Evolutionary conservation across 2,797 vertebrate genomes (phyloP).

Genomic region (Champsocephalus gunnari): DNA sequence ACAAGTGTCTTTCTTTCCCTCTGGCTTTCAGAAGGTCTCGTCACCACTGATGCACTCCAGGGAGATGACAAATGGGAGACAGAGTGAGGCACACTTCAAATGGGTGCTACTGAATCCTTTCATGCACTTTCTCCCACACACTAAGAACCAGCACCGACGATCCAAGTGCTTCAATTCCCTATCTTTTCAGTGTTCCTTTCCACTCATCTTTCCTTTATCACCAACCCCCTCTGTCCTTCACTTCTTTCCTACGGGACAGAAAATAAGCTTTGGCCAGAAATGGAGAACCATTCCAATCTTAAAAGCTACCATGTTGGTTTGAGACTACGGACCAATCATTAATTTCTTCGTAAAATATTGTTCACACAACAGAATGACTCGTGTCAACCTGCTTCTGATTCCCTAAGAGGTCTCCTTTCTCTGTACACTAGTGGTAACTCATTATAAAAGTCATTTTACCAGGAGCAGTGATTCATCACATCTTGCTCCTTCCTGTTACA

Average conservation of each 20-base stretch:
- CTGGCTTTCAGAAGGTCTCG: conserved; percentile 30
- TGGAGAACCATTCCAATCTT: not conserved
- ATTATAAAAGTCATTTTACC: conserved; percentile 39
- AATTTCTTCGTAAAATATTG: conserved; percentile 4
- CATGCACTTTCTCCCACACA: not conserved
- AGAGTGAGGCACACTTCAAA: conserved; percentile 23
- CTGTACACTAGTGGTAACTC: not conserved
- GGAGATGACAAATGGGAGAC: conserved; percentile 34
- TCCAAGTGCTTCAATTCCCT: not conserved
- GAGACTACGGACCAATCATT: not conserved
- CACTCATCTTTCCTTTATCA: not conserved
- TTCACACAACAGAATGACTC: not conserved
- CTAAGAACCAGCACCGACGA: not conserved
- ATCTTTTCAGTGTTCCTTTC: not conserved
- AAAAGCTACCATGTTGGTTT: not conserved
- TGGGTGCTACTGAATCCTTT: not conserved
- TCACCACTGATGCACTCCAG: conserved; percentile 31
- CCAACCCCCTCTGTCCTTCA: not conserved
- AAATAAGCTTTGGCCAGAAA: not conserved
- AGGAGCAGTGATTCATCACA: conserved; percentile 31
- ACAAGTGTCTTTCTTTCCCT: conserved; percentile 26
- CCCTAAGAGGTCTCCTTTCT: not conserved
- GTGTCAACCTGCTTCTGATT: conserved; percentile 8
- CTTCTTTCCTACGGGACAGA: not conserved
- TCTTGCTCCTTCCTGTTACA: conserved; percentile 19